phyloP scores from a whole-genome alignment of 2,113 vertebrate genomes.

The Bubo blakistoni region DNA sequence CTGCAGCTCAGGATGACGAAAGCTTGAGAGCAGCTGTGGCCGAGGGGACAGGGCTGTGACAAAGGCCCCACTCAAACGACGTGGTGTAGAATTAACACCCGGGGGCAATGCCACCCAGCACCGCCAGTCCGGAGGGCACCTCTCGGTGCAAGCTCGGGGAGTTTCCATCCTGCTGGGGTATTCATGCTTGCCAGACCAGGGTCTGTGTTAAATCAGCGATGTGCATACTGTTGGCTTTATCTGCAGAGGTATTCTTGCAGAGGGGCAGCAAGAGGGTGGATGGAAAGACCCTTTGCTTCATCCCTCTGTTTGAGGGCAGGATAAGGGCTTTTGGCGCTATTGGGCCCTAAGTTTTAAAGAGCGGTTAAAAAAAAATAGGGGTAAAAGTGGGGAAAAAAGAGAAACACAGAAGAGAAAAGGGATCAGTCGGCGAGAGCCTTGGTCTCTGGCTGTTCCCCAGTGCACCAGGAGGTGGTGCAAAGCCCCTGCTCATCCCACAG shows the following conservation, averaged over 20 bases:
- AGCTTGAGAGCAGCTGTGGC: background rate
- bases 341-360: background rate
- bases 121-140: fast-evolving
- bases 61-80: fast-evolving
- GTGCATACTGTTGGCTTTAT: fast-evolving
- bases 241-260: fast-evolving
- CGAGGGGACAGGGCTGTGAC: background rate
- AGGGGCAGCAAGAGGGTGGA: no score
- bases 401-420: fast-evolving
- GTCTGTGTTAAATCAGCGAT: background rate
- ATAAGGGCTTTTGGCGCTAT: background rate
- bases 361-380: fast-evolving
- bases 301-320: background rate
- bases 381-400: background rate
- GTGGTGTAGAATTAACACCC: fast-evolving
- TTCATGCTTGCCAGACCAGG: background rate
- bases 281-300: background rate
- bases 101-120: background rate
- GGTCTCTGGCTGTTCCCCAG: slow-evolving; percentile 28
- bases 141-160: background rate
- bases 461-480: slow-evolving; percentile 88
- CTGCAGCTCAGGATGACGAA: background rate
- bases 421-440: background rate
- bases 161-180: background rate
- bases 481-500: slow-evolving; percentile 69